Base-by-base conservation (phyloP, 2,797 vertebrate genomes). In the Adrianichthys oophorus region DNA sequence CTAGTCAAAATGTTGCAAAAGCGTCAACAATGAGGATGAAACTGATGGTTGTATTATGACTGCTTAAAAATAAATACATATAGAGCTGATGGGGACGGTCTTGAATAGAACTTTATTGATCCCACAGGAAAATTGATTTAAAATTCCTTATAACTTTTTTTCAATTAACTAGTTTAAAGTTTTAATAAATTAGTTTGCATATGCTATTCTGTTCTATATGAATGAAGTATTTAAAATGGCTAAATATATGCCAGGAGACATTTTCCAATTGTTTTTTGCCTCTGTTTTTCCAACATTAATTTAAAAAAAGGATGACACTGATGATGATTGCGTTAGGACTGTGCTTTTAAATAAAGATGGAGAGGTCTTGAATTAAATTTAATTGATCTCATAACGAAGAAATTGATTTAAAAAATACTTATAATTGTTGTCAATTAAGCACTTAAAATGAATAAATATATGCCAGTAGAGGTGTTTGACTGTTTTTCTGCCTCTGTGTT, bases 291-390 rank as follows among this genome's bases (percentile, higher is more conserved):
- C 51, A 72, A 12, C 18, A 18, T 56, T 4, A 2, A 16, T 45
- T 48, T 3, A 21, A 21, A 21, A 21, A 6, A 29, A 70, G 65
- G 24, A 56, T 65, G 70, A 78, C 56, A 55, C 16, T 51, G 56
- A 41, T 76, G 56, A 41, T 76, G 58, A 85, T 15, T 44, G 14
- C 19, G 65, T 68, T 71, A 74, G 68, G 56, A 41, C 37, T 13
- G 49, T 42, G 54, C 59, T 65, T 24, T 42, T 19, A 44, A 54
- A 56, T 49, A 40, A 23, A 47, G 48, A 52, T 18, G 7, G 56
- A 43, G 46, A 52, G 18, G 40, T 65, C 47, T 62, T 37, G 10
- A 37, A 37, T 13, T 12, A 3, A 37, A 37, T 10, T 13, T 37
- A 3, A 37, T 37, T 10, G 32, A 13, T 37, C 10, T 10, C 32